Evolutionary conservation across 2,888 invertebrate genomes (phyloP).

Genomic region (Aphidoletes aphidimyza): DNA sequence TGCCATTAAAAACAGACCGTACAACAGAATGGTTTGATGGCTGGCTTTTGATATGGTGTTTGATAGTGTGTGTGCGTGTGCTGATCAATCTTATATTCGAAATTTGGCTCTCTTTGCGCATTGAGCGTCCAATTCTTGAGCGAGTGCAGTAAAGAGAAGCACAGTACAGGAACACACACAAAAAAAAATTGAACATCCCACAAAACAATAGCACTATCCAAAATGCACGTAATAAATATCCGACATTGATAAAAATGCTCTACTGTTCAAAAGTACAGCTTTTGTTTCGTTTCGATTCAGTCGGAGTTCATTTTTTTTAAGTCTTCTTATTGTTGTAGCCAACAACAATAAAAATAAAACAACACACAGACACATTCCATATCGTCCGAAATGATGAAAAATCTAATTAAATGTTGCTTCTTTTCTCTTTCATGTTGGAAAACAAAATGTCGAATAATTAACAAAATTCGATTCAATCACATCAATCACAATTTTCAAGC

Average conservation of each 20-base stretch:
- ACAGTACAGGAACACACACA: background rate
- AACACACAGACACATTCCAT: background rate
- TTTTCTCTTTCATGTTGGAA: background rate
- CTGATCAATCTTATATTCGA: background rate
- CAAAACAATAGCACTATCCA: slow-evolving; percentile 37
- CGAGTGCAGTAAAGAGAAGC: background rate
- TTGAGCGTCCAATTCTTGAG: background rate
- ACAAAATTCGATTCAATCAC: slow-evolving; percentile 47
- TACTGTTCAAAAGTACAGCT: background rate
- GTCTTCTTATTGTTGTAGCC: background rate
- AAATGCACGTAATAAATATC: slow-evolving; percentile 36
- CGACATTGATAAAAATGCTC: slow-evolving; percentile 34
- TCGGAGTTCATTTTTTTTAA: slow-evolving; percentile 15
- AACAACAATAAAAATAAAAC: background rate
- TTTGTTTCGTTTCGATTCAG: slow-evolving; percentile 7
- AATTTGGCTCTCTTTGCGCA: slow-evolving; percentile 53
- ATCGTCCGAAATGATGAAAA: background rate
- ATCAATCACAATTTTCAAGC: background rate
- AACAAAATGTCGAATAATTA: slow-evolving; percentile 5
- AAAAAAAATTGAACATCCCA: background rate
- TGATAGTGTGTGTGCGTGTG: background rate
- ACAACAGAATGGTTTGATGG: slow-evolving; percentile 25
- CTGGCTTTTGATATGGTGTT: background rate
- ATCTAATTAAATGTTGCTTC: background rate
- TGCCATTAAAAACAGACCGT: background rate